Evolutionary conservation across 2,113 vertebrate genomes (phyloP).

Genomic region (Chauna torquata): DNA sequence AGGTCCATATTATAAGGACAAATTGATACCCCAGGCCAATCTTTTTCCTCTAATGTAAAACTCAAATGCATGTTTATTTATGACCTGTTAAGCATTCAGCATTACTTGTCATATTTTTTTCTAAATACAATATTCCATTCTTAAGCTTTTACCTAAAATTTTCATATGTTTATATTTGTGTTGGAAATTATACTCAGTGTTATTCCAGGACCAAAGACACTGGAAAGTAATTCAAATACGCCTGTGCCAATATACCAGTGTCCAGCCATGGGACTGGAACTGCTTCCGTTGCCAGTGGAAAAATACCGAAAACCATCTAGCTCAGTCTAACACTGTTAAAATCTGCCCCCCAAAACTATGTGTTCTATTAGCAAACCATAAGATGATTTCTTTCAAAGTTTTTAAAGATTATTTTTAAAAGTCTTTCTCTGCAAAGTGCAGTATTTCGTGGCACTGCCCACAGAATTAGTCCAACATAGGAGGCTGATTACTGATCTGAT

Average conservation of each 20-base stretch:
- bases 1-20: not conserved
- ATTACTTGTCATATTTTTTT: not conserved
- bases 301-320: not conserved
- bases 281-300: not conserved
- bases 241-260: not conserved
- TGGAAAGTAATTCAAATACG: not conserved
- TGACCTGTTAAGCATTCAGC: not conserved
- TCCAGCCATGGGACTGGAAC: not conserved
- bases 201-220: not conserved
- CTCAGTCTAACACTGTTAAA: not conserved
- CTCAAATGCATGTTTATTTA: not conserved
- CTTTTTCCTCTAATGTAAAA: not conserved
- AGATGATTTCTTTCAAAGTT: not conserved
- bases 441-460: not conserved
- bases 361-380: not conserved
- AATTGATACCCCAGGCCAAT: not conserved
- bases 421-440: not conserved
- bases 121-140: not conserved
- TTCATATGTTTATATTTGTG: not conserved
- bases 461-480: not conserved
- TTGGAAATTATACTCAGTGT: not conserved
- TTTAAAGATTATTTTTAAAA: not conserved
- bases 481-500: not conserved
- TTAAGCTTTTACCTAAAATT: not conserved
- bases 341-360: not conserved